Evolutionary conservation across 2,888 invertebrate species (phyloP), one percentile per base, ranked within the genome.

Genomic region (Agriopis aurantiaria): DNA sequence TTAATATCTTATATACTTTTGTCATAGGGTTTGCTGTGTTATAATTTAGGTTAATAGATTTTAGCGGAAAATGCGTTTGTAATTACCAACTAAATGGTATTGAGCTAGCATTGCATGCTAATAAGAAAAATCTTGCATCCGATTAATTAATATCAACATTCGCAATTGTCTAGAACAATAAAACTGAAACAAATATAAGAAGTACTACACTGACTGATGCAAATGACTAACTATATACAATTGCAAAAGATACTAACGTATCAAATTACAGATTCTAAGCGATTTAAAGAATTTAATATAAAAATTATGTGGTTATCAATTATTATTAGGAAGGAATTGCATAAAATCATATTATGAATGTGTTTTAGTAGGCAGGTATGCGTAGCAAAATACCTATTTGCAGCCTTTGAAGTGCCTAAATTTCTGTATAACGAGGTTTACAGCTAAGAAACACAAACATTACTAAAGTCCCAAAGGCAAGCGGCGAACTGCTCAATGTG

Each of bases 371-470:
- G 45, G 45, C 45, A 7, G n/a, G 12, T 69, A 33, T 33, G 75
- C 66, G 68, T 71, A 57, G 56, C 65, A 58, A 62, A 51, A 52
- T 52, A 62, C 61, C 43, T 65, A 40, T 64, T 45, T 59, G 57
- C 55, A 71, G 67, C 68, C 63, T 69, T 68, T 51, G 58, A 57
- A 52, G 68, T 68, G 59, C 71, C 80, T 74, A 77, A 82, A 77
- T 80, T 80, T 80, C 81, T 74, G 70, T 82, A 87, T 86, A 93
- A 89, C 88, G 91, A 88, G 93, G 93, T 93, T 93, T 92, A 93
- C 89, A 87, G 81, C 91, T 80, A 85, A 77, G 82, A 85, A 88
- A 90, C 87, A 87, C 89, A 91, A 92, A 91, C 89, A 90, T 88
- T 91, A 86, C 88, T 86, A 84, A 89, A 89, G 88, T 89, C 89